A percentile compares a stretch with the other conserved stretches of the same genome.
These are phyloP conservation scores for Temnothorax curvispinosus DNA, from an alignment of 1,140 invertebrate species.

Conservation along the genomic window DNA sequence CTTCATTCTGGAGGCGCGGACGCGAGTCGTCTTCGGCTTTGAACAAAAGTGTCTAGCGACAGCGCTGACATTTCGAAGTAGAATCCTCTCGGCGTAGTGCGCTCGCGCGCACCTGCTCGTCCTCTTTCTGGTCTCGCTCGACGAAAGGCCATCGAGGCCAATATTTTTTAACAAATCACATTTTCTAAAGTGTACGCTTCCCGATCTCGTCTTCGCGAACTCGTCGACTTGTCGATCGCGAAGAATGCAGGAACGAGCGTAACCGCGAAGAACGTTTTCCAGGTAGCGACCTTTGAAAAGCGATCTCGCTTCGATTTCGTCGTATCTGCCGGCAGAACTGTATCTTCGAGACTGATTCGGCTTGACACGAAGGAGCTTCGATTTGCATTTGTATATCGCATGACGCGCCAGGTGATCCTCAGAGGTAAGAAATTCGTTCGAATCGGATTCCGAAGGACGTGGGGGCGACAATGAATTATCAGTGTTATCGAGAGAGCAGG, in stretches of 20 bases:
- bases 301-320: constrained; percentile 25
- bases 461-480: neutral
- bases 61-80: constrained; percentile 2
- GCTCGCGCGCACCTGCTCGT: constrained; percentile 32
- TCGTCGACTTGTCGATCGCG: constrained; percentile 31
- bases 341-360: constrained; percentile 41
- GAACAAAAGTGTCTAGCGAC: constrained; percentile 26
- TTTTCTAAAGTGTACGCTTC: constrained; percentile 47
- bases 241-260: neutral
- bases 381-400: constrained; percentile 19
- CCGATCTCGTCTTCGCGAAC: constrained; percentile 8
- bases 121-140: neutral
- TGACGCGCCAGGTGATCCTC: neutral
- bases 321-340: constrained; percentile 9
- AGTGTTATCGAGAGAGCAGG: neutral
- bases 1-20: neutral
- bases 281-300: neutral
- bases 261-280: neutral
- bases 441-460: neutral
- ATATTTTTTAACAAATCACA: neutral
- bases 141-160: neutral
- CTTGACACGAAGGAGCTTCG: constrained; percentile 3
- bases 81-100: constrained; percentile 61
- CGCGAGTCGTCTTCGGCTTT: neutral
- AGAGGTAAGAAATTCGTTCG: neutral